Evolutionary conservation across 2,797 vertebrate species (phyloP).

Genomic region (Lates japonicus): DNA sequence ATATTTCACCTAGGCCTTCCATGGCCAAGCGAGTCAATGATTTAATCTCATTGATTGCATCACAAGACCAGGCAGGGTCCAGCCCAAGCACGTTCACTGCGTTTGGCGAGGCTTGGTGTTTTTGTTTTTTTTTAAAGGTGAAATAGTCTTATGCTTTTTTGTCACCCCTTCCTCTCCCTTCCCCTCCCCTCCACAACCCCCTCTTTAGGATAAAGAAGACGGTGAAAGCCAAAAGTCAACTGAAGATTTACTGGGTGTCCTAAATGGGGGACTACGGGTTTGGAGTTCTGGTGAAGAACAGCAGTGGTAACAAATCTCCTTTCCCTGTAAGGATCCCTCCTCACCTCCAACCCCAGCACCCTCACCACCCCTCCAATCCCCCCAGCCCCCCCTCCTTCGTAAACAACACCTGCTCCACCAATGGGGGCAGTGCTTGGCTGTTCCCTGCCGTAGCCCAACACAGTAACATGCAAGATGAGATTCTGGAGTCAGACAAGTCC

Average conservation of each 20-base stretch:
- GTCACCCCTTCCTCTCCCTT: slow-evolving; percentile 1
- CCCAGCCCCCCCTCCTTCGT: slow-evolving; percentile 96
- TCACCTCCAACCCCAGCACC: slow-evolving; percentile 97
- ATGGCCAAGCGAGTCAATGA: slow-evolving; percentile 75
- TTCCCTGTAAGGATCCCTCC: slow-evolving; percentile 99
- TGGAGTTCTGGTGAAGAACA: slow-evolving; percentile 99
- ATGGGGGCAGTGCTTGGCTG: slow-evolving; percentile 98
- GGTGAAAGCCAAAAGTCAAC: slow-evolving; percentile 79
- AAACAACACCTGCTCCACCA: slow-evolving; percentile 97
- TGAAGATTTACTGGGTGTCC: slow-evolving; percentile 84
- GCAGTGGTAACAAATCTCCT: slow-evolving; percentile 97
- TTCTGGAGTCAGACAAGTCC: slow-evolving; percentile 97
- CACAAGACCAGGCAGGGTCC: slow-evolving; percentile 81
- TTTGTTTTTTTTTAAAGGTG: slow-evolving; percentile 25
- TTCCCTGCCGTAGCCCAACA: slow-evolving; percentile 95
- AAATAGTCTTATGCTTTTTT: slow-evolving; percentile 49
- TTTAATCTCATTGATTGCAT: slow-evolving; percentile 84
- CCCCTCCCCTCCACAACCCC: neutral
- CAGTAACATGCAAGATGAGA: slow-evolving; percentile 99
- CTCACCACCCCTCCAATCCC: slow-evolving; percentile 91
- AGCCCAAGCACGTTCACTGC: slow-evolving; percentile 70
- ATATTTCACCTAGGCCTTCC: slow-evolving; percentile 75
- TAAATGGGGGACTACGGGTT: slow-evolving; percentile 99
- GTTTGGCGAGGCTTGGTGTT: slow-evolving; percentile 40
- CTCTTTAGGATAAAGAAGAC: slow-evolving; percentile 76